Conservation (phyloP, 2,797 vertebrate species). For the Heterohyrax brucei region DNA sequence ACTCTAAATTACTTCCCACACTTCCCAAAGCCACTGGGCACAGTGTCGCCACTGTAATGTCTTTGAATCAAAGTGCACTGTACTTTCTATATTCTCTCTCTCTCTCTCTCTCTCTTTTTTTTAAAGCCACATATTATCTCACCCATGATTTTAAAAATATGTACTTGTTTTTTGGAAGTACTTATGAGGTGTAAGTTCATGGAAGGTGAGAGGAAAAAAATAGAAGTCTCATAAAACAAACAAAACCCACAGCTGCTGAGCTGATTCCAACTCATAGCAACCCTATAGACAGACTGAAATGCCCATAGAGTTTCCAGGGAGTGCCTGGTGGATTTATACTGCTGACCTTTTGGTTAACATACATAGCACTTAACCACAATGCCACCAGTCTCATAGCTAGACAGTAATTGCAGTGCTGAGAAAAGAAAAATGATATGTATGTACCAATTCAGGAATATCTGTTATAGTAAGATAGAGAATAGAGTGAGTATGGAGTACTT, state of each 20-base stretch:
- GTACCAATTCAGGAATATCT: neutral
- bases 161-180: neutral
- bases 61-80: constrained; percentile 11
- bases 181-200: constrained; percentile 15
- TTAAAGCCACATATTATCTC: neutral
- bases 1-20: neutral
- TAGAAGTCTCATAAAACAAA: neutral
- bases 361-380: too few relatives aligned
- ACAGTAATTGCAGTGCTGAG: neutral
- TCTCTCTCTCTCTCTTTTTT: neutral
- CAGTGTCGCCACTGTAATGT: neutral
- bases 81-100: neutral
- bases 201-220: constrained; percentile 44
- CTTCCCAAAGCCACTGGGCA: neutral
- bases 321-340: too few relatives aligned
- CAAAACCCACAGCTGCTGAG: too few relatives aligned
- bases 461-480: constrained; percentile 30
- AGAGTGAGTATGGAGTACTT: constrained; percentile 15
- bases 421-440: neutral
- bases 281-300: too few relatives aligned
- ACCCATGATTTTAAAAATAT: constrained; percentile 17
- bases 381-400: neutral
- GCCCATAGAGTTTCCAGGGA: too few relatives aligned
- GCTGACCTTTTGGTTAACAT: too few relatives aligned
- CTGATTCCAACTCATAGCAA: too few relatives aligned